These are phyloP conservation scores for Cyclina sinensis DNA, from an alignment of 1,140 invertebrate species.

Conservation along the genomic window DNA sequence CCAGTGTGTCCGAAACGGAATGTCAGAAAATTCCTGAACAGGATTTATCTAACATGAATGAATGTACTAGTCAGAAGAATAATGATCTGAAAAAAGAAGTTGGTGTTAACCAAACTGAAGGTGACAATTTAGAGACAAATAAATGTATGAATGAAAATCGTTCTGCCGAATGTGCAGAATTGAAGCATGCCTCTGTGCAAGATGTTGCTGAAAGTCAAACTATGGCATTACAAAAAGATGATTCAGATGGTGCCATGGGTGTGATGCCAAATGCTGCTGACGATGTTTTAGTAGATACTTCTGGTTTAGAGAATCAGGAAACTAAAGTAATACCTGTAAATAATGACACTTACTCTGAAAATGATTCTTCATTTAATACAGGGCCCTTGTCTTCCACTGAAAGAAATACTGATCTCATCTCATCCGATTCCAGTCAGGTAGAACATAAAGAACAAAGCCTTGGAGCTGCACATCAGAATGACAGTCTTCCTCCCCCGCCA, in stretches of 20 bases:
- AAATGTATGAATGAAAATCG: not conserved
- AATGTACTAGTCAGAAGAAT: slow-evolving; percentile 1
- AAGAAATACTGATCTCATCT: slow-evolving; percentile 22
- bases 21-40: not conserved
- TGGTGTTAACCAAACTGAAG: not conserved
- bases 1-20: not conserved
- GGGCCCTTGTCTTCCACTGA: slow-evolving; percentile 49
- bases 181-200: not conserved
- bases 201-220: not conserved
- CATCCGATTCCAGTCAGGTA: slow-evolving; percentile 14
- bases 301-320: not conserved
- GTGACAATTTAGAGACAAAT: not conserved
- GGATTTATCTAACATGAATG: not conserved
- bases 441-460: not conserved
- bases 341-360: not conserved
- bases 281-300: not conserved
- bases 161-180: not conserved
- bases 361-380: not conserved
- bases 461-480: not conserved
- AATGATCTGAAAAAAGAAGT: not conserved
- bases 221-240: not conserved
- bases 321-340: not conserved
- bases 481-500: slow-evolving; percentile 31
- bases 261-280: not conserved
- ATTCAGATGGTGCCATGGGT: not conserved